A percentile compares a stretch with the other conserved stretches of the same genome.
These are phyloP conservation scores for Laupala kohalensis DNA, from an alignment of 1,140 invertebrate species.

Conservation along the genomic window DNA sequence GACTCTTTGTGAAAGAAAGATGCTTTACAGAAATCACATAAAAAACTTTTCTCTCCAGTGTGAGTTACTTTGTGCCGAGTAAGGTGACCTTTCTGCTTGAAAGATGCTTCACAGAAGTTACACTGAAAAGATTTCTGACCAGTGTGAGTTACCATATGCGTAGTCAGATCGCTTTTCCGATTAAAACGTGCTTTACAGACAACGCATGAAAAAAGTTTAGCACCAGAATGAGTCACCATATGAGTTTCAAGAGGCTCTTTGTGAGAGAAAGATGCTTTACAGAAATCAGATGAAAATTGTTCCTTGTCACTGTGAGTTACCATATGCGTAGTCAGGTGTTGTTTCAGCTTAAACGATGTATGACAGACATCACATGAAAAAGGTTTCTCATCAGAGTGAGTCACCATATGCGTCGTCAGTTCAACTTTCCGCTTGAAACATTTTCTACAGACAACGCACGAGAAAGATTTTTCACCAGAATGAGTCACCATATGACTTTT, in stretches of 20 bases:
- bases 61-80: conserved; percentile 3
- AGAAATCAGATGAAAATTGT: too few species aligned
- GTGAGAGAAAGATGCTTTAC: too few species aligned
- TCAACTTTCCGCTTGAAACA: conserved; percentile 34
- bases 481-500: conserved; percentile 46
- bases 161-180: conserved; percentile 29
- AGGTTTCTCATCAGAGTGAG: conserved; percentile 31
- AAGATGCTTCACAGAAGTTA: conserved; percentile 9
- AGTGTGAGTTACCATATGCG: conserved; percentile 28
- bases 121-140: conserved; percentile 15
- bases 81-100: conserved; percentile 6
- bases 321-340: too few species aligned
- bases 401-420: conserved; percentile 33
- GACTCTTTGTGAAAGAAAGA: conserved; percentile 38
- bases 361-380: conserved; percentile 33
- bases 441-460: conserved; percentile 37
- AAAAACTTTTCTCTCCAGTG: conserved; percentile 22
- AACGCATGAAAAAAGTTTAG: too few species aligned
- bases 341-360: too few species aligned
- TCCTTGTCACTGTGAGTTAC: too few species aligned
- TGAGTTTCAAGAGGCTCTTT: too few species aligned
- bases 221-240: too few species aligned
- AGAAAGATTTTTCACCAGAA: conserved; percentile 52
- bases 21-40: conserved; percentile 45
- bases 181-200: too few species aligned